Base-by-base conservation (phyloP, 2,797 vertebrate species). In the Acanthurus tractus region DNA sequence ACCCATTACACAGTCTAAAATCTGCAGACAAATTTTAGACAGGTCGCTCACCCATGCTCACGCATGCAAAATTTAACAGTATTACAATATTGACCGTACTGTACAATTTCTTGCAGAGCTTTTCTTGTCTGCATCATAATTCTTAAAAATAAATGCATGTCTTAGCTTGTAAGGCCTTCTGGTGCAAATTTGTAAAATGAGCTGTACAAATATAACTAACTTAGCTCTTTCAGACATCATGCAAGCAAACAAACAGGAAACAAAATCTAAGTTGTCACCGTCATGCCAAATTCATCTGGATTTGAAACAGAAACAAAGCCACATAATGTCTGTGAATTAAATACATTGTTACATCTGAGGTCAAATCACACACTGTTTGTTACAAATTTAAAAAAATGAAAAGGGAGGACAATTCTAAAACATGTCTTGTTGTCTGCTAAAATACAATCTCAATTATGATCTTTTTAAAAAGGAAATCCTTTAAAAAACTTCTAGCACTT, bases 221-320 rank as follows among this genome's bases (percentile, higher is more conserved):
- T 20, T 22, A 13, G 25, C 54, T 46, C 58, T 29, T 34, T 68
- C 20, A 70, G 59, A 52, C 15, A 76, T 67, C 74, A 54, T 48
- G 36, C 46, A 69, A 38, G 10, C 29, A n/a, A 22, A 40, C 53
- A 46, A 63, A 74, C 42, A 63, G 25, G 57, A 63, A 34, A 42
- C 23, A 10, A 49, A 34, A 53, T 44, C 59, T 68, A 12, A 34
- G 20, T 29, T 6, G 23, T 29, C 38, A 29, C 23, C 8, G 25
- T 46, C 49, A 56, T 4, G 38, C 38, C 25, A 20, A 38, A 48
- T 64, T 20, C 6, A 13, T 38, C 59, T 48, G 10, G 49, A 78
- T 55, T 42, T 48, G 6, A 49, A 49, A 17, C 68, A 42, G 22
- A 2, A 23, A 57, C 55, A 62, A 25, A 53, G 20, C 17, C 64